Percentiles rank a stretch among this genome's conserved stretches.
Conservation (phyloP, 2,888 invertebrate genomes). For the Oxytorus armatus region DNA sequence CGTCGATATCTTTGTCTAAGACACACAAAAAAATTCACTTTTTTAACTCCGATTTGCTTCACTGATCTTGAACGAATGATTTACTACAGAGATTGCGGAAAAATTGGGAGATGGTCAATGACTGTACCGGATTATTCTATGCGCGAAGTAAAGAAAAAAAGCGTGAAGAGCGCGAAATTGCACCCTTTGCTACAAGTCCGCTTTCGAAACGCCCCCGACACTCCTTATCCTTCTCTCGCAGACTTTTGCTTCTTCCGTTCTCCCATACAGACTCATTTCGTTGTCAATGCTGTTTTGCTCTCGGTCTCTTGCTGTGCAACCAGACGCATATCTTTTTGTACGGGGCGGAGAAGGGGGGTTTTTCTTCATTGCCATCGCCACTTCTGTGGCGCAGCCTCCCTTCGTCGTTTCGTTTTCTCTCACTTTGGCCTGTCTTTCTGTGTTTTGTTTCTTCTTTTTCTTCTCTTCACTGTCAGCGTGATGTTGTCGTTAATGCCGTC, state of each 20-base stretch:
- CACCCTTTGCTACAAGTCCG: no score
- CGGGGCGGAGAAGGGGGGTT: slow-evolving; percentile 6
- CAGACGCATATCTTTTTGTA: slow-evolving; percentile 40
- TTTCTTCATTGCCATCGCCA: slow-evolving; percentile 19
- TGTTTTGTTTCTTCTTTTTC: slow-evolving; percentile 11
- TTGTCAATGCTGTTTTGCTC: slow-evolving; percentile 36
- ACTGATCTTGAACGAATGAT: no score
- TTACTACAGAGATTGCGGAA: no score
- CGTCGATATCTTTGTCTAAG: no score
- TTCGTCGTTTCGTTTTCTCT: slow-evolving; percentile 22
- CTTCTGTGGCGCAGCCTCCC: slow-evolving; percentile 38
- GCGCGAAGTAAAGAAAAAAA: no score
- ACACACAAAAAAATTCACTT: no score
- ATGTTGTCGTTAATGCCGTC: no score
- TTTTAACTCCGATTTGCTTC: no score
- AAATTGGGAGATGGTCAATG: no score
- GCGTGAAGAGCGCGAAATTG: no score
- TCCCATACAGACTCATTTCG: slow-evolving; percentile 32
- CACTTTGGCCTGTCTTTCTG: slow-evolving; percentile 18
- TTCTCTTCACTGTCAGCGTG: slow-evolving; percentile 4
- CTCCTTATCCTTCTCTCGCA: neutral
- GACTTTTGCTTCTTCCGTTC: slow-evolving; percentile 17
- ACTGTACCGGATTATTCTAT: no score
- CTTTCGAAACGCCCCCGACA: slow-evolving; percentile 17
- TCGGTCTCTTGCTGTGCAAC: slow-evolving; percentile 13